Conservation (phyloP, 1,140 invertebrate genomes). For the Heliconius hermathena region DNA sequence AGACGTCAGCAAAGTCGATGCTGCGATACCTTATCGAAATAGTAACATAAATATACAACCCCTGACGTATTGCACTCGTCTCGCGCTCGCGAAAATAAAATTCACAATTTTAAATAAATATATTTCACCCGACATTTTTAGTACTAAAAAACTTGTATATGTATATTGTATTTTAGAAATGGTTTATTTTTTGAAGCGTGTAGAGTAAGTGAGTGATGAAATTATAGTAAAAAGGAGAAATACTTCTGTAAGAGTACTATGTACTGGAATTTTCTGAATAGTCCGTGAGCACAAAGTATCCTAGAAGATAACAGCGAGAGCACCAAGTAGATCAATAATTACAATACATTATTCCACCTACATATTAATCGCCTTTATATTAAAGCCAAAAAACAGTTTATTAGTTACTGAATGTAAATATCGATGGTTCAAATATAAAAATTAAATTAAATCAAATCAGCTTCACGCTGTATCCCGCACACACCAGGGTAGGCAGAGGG, state of each 20-base stretch:
- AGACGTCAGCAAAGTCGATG: conserved; percentile 19
- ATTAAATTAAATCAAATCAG: too few species aligned
- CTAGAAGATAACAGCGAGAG: too few species aligned
- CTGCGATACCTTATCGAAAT: conserved; percentile 33
- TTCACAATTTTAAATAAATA: conserved; percentile 22
- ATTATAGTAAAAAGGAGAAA: not conserved
- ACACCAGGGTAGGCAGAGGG: too few species aligned
- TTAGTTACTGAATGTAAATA: too few species aligned
- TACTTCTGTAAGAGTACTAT: not conserved
- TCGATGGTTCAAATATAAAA: too few species aligned
- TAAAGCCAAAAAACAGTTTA: too few species aligned
- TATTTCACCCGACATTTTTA: conserved; percentile 8
- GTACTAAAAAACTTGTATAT: not conserved
- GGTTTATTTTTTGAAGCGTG: not conserved
- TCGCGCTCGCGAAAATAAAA: conserved; percentile 26
- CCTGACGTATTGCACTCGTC: conserved; percentile 29
- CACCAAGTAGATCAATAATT: too few species aligned
- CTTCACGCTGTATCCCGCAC: too few species aligned
- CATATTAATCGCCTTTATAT: too few species aligned
- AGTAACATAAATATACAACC: conserved; percentile 31
- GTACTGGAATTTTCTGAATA: not conserved
- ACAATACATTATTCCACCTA: too few species aligned
- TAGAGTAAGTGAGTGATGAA: not conserved
- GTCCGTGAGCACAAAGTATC: too few species aligned
- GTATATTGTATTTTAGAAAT: not conserved